A percentile compares a stretch with the other conserved stretches of the same genome.
These are phyloP conservation scores for Rhombomys opimus DNA, from an alignment of 2,113 vertebrate species.

Conservation along the genomic window DNA sequence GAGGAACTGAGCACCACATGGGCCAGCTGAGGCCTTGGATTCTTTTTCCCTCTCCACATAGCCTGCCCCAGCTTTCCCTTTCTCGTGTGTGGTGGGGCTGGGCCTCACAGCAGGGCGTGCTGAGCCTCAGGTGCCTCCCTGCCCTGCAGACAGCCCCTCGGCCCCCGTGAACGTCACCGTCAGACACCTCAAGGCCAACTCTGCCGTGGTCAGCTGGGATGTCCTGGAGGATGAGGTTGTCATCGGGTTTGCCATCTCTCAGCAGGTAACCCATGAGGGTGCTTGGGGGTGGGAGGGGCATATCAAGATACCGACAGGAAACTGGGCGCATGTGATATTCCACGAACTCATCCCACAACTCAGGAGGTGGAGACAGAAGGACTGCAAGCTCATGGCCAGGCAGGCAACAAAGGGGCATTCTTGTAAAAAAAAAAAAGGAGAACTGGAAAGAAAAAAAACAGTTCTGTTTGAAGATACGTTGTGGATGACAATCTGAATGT, in stretches of 20 bases:
- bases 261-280: slow-evolving; percentile 90
- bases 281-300: not conserved
- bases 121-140: slow-evolving; percentile 69
- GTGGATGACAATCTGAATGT: too few species aligned
- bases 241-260: slow-evolving; percentile 97
- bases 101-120: not conserved
- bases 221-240: slow-evolving; percentile 96
- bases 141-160: slow-evolving; percentile 92
- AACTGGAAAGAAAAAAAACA: too few species aligned
- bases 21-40: not conserved
- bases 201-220: slow-evolving; percentile 96
- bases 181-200: slow-evolving; percentile 95
- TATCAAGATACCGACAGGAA: not conserved
- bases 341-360: not conserved
- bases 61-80: not conserved
- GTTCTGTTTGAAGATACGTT: too few species aligned
- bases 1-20: not conserved
- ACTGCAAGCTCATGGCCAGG: not conserved
- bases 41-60: not conserved
- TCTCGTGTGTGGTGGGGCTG: not conserved
- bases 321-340: not conserved
- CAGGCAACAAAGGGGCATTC: not conserved
- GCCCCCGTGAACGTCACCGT: slow-evolving; percentile 98
- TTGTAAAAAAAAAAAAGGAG: too few species aligned
- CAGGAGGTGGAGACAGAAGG: not conserved